Percentiles rank a stretch among this genome's conserved stretches.
phyloP scores from a whole-genome alignment of 2,888 invertebrate species.

The Drosophila flavopinicola region DNA sequence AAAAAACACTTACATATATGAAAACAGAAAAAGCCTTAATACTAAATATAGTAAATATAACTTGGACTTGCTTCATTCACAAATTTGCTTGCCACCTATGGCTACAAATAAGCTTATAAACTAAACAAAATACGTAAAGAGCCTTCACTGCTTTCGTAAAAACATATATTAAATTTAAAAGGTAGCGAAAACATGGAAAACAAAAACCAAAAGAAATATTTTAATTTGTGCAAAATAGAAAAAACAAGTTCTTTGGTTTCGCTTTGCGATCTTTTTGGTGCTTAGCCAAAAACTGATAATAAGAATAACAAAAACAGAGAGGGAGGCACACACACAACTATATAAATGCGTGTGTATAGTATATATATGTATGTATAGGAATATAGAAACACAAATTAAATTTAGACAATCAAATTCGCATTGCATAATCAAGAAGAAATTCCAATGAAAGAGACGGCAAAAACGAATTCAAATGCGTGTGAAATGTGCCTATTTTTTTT shows the following conservation, averaged over 20 bases:
- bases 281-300: constrained; percentile 39
- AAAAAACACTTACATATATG: not conserved
- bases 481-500: not conserved
- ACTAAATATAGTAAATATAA: no score
- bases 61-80: no score
- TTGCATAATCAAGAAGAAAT: constrained; percentile 47
- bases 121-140: not conserved
- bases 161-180: constrained; percentile 36
- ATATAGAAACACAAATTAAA: constrained; percentile 47
- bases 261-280: constrained; percentile 29
- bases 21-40: not conserved
- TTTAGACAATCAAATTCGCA: constrained; percentile 46
- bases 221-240: constrained; percentile 7
- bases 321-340: constrained; percentile 2
- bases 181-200: constrained; percentile 12
- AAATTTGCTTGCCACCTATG: no score
- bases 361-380: constrained; percentile 7
- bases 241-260: constrained; percentile 45
- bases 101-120: constrained; percentile 21
- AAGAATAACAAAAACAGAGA: constrained; percentile 23
- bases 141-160: constrained; percentile 15
- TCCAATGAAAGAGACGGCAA: constrained; percentile 10
- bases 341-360: constrained; percentile 15
- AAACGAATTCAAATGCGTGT: not conserved
- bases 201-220: not conserved